phyloP scores from a whole-genome alignment of 2,113 vertebrate species.

The Malaclemys terrapin region DNA sequence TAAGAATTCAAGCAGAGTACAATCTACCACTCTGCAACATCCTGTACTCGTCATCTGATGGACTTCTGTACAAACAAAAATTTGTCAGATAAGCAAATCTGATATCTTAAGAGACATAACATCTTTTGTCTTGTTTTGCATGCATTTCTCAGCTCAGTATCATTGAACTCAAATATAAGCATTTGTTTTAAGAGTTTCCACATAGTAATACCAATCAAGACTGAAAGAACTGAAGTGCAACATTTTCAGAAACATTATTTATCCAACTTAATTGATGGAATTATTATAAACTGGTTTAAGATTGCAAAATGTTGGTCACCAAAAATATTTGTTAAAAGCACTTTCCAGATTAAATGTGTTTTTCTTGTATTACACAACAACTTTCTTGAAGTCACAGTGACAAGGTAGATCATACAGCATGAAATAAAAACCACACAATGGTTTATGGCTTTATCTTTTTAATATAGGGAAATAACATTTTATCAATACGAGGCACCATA shows the following conservation, averaged over 20 bases:
- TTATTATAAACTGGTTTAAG: constrained; percentile 60
- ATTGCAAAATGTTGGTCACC: not conserved
- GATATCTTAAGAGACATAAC: not conserved
- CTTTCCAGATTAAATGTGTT: not conserved
- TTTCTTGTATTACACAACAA: constrained; percentile 20
- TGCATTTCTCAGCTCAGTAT: constrained; percentile 64
- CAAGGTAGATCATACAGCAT: constrained; percentile 26
- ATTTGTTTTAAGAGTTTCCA: constrained; percentile 62
- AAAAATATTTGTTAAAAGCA: constrained; percentile 37
- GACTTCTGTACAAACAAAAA: constrained; percentile 57
- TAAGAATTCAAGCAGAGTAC: constrained; percentile 34
- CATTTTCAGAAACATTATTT: constrained; percentile 44
- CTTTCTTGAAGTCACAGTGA: constrained; percentile 15
- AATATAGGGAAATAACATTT: constrained; percentile 91
- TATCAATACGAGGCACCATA: constrained; percentile 97
- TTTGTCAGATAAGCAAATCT: constrained; percentile 20
- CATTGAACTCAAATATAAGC: constrained; percentile 48
- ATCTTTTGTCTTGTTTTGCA: constrained; percentile 75
- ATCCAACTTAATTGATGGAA: constrained; percentile 46
- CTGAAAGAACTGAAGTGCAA: constrained; percentile 28
- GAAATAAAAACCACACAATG: constrained; percentile 79
- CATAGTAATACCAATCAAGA: constrained; percentile 8
- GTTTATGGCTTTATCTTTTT: constrained; percentile 85
- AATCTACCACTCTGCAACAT: constrained; percentile 18
- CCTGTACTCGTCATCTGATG: not conserved